Conservation (phyloP, 2,888 invertebrate species). For the Microctonus brassicae region DNA sequence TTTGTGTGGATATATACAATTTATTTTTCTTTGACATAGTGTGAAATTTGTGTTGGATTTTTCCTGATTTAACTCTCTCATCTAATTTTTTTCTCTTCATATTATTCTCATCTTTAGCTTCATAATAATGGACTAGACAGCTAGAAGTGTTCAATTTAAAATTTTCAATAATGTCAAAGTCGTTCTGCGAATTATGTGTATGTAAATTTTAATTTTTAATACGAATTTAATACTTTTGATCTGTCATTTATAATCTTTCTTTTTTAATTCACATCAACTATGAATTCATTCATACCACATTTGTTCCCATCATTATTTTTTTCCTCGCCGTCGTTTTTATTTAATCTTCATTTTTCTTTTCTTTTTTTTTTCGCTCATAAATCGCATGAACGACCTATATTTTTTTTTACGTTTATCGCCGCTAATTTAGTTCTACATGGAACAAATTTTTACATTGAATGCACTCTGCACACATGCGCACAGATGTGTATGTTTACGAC, state of each 20-base stretch:
- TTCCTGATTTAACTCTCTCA: constrained; percentile 16
- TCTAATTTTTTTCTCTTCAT: constrained; percentile 35
- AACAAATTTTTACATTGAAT: constrained; percentile 56
- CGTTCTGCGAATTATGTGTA: neutral
- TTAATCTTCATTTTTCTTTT: neutral
- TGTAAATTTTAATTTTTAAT: neutral
- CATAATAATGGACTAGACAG: constrained; percentile 59
- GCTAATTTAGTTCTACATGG: constrained; percentile 48
- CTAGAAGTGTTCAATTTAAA: constrained; percentile 45
- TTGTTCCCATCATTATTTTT: neutral
- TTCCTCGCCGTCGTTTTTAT: neutral
- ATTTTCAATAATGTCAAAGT: neutral
- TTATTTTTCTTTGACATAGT: neutral
- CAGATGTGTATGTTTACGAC: neutral
- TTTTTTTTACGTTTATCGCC: constrained; percentile 37
- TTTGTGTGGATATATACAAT: neutral
- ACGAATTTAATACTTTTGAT: neutral
- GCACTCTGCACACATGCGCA: constrained; percentile 35
- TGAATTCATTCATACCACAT: neutral
- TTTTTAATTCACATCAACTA: neutral
- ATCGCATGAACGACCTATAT: constrained; percentile 22
- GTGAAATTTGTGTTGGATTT: neutral
- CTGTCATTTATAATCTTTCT: neutral
- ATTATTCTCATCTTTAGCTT: no score
- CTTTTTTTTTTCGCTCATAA: constrained; percentile 12